Percentiles rank a stretch among this genome's conserved stretches.
These are phyloP conservation scores for Xiphorhynchus elegans DNA, from an alignment of 2,113 vertebrate genomes.

Conservation along the genomic window DNA sequence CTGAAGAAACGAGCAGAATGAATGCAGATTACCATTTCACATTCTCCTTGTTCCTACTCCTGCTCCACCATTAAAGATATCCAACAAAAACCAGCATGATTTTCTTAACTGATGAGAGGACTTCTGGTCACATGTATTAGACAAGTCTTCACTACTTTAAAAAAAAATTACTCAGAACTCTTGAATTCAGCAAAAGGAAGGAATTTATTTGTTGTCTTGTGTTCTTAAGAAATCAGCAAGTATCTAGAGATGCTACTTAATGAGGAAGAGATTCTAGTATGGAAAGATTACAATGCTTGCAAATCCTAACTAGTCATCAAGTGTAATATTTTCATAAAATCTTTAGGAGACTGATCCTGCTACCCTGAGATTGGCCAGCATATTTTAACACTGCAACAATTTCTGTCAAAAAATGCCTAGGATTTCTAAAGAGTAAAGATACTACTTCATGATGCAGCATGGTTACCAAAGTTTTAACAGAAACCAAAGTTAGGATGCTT, in stretches of 20 bases:
- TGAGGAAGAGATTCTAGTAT: neutral
- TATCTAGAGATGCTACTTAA: slow-evolving; percentile 11
- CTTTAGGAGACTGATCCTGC: slow-evolving; percentile 32
- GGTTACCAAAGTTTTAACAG: neutral
- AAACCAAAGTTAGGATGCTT: neutral
- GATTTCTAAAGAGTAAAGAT: neutral
- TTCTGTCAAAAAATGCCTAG: neutral
- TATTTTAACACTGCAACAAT: neutral
- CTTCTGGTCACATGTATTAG: neutral
- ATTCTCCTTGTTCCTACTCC: neutral
- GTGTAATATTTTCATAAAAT: neutral
- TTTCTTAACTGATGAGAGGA: neutral
- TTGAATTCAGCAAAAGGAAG: neutral
- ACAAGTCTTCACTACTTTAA: neutral
- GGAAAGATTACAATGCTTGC: neutral
- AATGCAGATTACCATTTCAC: neutral
- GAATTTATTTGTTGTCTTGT: neutral
- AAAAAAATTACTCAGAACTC: neutral
- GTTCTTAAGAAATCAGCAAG: slow-evolving; percentile 13
- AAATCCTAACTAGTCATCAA: slow-evolving; percentile 10
- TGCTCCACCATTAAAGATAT: neutral
- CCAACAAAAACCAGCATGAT: neutral
- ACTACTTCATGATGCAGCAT: neutral
- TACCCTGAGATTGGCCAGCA: neutral
- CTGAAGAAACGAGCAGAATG: neutral